Evolutionary conservation across 1,140 invertebrate genomes (phyloP), one percentile per base, ranked within the genome.

Genomic region (Berghia stephanieae): DNA sequence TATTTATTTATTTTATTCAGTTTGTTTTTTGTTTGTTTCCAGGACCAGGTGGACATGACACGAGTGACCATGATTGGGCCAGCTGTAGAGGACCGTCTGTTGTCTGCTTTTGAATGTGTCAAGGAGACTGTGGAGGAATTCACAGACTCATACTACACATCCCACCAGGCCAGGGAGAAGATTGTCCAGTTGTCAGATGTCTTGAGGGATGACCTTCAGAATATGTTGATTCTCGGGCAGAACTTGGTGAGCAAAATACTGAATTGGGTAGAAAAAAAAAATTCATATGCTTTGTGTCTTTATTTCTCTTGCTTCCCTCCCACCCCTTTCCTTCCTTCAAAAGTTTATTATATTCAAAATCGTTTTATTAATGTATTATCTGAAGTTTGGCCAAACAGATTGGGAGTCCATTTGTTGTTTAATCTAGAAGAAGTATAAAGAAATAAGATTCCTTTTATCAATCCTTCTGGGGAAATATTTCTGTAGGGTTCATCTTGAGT

Each of bases 71-170:
- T 91, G 67, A 86, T 92, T 40, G 91, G 93, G 87, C 91, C 87
- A 78, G 85, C 84, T 34, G 83, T 88, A 44, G 85, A 89, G 73
- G 90, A 89, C 71, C 94, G 95, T 36, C 91, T 99, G 27, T 93
- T 93, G 0, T 88, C 92, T 79, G 95, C 96, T 40, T 92, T 99
- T 82, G 96, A 98, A 75, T 93, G 94, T 44, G 93, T 99, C 27
- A 93, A 97, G 42, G 98, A 99, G 90, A 93, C 96, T 83, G 98
- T 96, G 71, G 96, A 98, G 90, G 98, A 99, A 90, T 99, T 99
- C 90, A 99, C 98, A 16, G 98, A 99, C 90, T 99, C 97, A 75
- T 96, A 98, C 72, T 99, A 99, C 90, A 99, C 98, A 44, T 95
- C 93, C 82, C 97, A 99, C 90, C 96, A 98, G 84, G 96, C 99